Evolutionary conservation across 2,888 invertebrate species (phyloP), one percentile per base, ranked within the genome.

Genomic region (Lutraria lutraria): DNA sequence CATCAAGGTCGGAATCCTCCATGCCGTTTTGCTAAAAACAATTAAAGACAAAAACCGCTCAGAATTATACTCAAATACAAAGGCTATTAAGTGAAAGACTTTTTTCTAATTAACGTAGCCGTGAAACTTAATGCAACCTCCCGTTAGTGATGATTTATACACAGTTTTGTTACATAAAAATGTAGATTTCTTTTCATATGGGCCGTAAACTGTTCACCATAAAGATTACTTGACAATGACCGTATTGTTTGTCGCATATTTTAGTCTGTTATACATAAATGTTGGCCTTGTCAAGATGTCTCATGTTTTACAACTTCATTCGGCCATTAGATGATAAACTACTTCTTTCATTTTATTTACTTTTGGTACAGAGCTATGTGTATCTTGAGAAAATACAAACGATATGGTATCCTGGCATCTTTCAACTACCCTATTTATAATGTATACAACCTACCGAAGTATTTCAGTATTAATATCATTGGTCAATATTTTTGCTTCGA

Each of bases 251-350:
- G 54, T 6, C 76, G 52, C 21, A 72, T 53, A 53, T 76, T 84
- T 72, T 76, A 76, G 53, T 76, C 81, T 81, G 76, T 25, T 68
- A 54, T 53, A 84, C 76, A 52, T 76, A 76, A 76, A 76, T 19
- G 76, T 76, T 31, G 21, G 72, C 54, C 84, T 72, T 85, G 85
- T 85, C 85, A 76, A 85, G 81, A 80, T 81, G 85, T 85, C 85
- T 80, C 16, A 29, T 34, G 16, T 80, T 85, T 81, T 43, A 81
- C 85, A 85, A 54, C 85, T 80, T 81, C 79, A 63, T 85, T 81
- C 52, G 79, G 43, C 56, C 85, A 31, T 43, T 52, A 56, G 54
- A 81, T 72, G 85, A 85, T 85, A 80, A 80, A 85, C 60, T n/a
- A 80, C 84, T 53, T 76, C 76, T 72, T 72, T 72, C 76, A 54